Percentiles rank a stretch among this genome's conserved stretches.
phyloP scores from a whole-genome alignment of 2,797 vertebrate species.

The Hypotaenidia okinawae region DNA sequence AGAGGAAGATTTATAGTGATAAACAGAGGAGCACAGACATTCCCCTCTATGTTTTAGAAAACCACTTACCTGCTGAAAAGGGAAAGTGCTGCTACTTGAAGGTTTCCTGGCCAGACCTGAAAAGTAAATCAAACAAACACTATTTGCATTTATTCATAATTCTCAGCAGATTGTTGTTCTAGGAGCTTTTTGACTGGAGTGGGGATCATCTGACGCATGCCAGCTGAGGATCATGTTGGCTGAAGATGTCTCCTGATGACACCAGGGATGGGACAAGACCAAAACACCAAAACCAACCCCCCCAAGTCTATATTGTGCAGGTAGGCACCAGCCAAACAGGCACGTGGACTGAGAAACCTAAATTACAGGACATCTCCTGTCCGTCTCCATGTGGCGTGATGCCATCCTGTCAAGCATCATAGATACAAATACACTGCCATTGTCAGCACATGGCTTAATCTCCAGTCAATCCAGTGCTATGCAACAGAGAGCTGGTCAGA shows the following conservation, averaged over 20 bases:
- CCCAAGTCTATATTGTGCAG: not conserved
- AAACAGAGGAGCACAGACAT: not conserved
- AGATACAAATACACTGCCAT: not conserved
- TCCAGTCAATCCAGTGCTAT: not conserved
- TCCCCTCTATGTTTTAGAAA: not conserved
- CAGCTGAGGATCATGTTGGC: not conserved
- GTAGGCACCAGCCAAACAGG: not conserved
- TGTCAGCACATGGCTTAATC: not conserved
- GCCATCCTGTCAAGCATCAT: not conserved
- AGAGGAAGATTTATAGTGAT: not conserved
- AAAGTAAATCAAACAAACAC: constrained; percentile 28
- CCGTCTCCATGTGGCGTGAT: not conserved
- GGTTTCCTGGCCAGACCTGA: constrained; percentile 34
- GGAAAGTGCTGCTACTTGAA: constrained; percentile 40
- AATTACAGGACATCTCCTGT: not conserved
- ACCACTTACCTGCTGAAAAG: constrained; percentile 44
- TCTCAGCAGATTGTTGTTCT: constrained; percentile 3
- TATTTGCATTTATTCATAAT: constrained; percentile 23
- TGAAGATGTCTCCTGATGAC: not conserved
- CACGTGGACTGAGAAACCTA: not conserved
- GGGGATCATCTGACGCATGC: not conserved
- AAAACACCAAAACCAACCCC: not conserved
- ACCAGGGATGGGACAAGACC: not conserved
- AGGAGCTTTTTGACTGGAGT: not conserved
- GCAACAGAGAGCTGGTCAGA: not conserved